Evolutionary conservation across 2,797 vertebrate genomes (phyloP), one percentile per base, ranked within the genome.

Genomic region (Enteromius thamalakanensis): DNA sequence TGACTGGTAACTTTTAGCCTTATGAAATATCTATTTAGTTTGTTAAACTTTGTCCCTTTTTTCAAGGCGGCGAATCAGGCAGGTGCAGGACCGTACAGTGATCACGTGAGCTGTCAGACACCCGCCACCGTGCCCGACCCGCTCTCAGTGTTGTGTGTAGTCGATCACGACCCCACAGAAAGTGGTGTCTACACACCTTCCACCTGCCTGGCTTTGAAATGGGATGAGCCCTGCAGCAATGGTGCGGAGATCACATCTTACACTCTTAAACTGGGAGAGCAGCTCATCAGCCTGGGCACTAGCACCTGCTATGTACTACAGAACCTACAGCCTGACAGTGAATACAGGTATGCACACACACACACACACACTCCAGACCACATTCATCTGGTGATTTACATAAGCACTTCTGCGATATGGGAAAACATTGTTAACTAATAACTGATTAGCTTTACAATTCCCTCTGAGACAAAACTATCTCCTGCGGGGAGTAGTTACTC

Each of bases 151-250:
- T 93, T 98, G 75, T 89, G 82, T 0, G 92, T 97, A 87, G 91
- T 96, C 89, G 97, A 97, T 79, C 94, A 96, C 3, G 92, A 94
- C 81, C 94, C 79, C 77, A 62, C 89, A 19, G 94, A 91, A 69
- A 87, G 91, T 81, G 88, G 81, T 0, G 92, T 92, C 0, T 91
- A 92, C 78, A 94, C 96, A 0, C 94, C 96, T 8, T 96, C 96
- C 0, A 96, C 95, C 93, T 97, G 97, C 94, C 96, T 99, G 91
- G 93, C 94, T 21, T 92, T 99, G 88, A 96, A 90, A 93, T 99
- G 98, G 98, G 97, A 98, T 12, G 97, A 98, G 87, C 97, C 98
- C 0, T 96, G 95, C 94, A 94, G 91, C 90, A 99, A 99, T 6
- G 98, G 98, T 14, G 95, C 96, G 0, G 96, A 96, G 88, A 97